phyloP scores from a whole-genome alignment of 2,113 vertebrate genomes.

The Marcusenius ussheri region DNA sequence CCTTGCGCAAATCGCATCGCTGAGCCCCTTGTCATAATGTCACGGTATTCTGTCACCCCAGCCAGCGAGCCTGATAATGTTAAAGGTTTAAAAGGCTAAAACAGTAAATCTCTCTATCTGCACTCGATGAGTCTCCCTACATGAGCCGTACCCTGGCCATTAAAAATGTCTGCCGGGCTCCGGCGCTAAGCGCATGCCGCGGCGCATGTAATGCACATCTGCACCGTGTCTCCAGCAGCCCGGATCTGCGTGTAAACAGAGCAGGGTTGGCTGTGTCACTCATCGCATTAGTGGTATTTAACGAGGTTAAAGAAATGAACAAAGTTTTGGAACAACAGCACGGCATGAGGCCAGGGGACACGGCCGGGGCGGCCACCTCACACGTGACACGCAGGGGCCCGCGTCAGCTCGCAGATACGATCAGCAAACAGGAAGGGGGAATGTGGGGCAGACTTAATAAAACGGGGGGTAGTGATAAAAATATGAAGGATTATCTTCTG shows the following conservation, averaged over 20 bases:
- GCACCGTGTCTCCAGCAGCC: background rate
- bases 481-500: conserved; percentile 63
- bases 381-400: conserved; percentile 48
- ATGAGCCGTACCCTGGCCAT: background rate
- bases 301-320: background rate
- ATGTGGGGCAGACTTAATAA: conserved; percentile 52
- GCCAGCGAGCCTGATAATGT: background rate
- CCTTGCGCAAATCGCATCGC: background rate
- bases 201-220: background rate
- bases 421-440: conserved; percentile 57
- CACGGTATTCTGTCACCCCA: background rate
- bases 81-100: background rate
- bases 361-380: conserved; percentile 33
- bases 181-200: background rate
- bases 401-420: conserved; percentile 56
- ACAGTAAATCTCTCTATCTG: background rate
- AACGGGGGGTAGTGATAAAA: conserved; percentile 58
- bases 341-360: conserved; percentile 15
- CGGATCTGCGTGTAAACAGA: background rate
- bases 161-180: background rate
- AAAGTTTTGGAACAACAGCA: conserved; percentile 31
- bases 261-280: background rate
- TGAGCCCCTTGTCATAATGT: background rate
- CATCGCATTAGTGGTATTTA: background rate
- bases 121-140: background rate